Conservation (phyloP, 2,888 invertebrate genomes). For the Cephus pygmeus region DNA sequence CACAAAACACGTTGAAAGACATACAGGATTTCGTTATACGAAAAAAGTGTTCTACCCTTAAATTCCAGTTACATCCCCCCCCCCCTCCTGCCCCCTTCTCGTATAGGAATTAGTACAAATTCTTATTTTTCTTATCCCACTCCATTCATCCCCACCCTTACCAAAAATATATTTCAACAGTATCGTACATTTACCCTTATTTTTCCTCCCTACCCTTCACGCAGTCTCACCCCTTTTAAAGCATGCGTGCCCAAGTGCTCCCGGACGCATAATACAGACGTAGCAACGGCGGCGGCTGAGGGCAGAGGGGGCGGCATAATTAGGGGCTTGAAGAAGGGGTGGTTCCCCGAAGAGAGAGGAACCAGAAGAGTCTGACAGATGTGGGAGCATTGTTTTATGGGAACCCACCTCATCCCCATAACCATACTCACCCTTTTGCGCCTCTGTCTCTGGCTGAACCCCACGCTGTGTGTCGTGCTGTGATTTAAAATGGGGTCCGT, state of each 20-base stretch:
- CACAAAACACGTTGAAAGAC: conserved; percentile 24
- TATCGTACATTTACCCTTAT: conserved; percentile 49
- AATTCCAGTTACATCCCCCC: too few relatives aligned
- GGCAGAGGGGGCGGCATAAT: conserved; percentile 60
- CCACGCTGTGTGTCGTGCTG: conserved; percentile 57
- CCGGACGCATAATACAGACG: conserved; percentile 63
- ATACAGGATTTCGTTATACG: conserved; percentile 39
- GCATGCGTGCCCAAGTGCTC: conserved; percentile 65
- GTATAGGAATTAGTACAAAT: too few relatives aligned
- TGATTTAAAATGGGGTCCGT: conserved; percentile 61
- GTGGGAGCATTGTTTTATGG: conserved; percentile 67
- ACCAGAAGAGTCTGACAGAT: conserved; percentile 66
- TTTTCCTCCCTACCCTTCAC: conserved; percentile 32
- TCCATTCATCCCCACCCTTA: too few relatives aligned
- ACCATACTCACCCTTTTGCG: conserved; percentile 32
- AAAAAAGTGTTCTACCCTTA: too few relatives aligned
- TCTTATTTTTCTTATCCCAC: too few relatives aligned
- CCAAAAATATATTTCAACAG: too few relatives aligned
- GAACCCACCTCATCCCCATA: conserved; percentile 42
- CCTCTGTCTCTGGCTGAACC: conserved; percentile 49
- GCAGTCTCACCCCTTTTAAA: conserved; percentile 39
- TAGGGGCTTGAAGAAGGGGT: conserved; percentile 62
- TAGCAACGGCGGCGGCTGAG: conserved; percentile 41
- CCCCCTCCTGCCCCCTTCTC: too few relatives aligned
- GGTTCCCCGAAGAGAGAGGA: conserved; percentile 50